Evolutionary conservation across 2,113 vertebrate species (phyloP).

Genomic region (Megaleporinus macrocephalus): DNA sequence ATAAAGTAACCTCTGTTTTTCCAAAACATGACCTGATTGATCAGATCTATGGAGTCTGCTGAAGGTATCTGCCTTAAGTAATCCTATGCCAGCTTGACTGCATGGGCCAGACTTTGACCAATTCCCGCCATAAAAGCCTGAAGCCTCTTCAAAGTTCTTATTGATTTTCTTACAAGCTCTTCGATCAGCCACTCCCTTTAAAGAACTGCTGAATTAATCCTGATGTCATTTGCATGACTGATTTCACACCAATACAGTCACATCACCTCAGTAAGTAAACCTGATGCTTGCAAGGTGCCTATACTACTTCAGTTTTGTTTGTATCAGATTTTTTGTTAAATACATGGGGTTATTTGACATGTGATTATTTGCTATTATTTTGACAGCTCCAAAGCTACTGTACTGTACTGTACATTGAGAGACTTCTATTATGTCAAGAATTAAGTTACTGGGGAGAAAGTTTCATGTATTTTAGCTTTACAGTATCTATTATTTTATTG

Average conservation of each 20-base stretch:
- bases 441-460: too few relatives aligned
- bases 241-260: not conserved
- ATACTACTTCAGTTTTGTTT: not conserved
- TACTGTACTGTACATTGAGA: too few relatives aligned
- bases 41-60: not conserved
- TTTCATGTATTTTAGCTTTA: too few relatives aligned
- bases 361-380: too few relatives aligned
- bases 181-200: not conserved
- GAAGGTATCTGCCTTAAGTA: not conserved
- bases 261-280: not conserved
- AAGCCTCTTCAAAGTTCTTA: slow-evolving; percentile 8
- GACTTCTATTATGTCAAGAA: too few relatives aligned
- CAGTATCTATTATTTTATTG: too few relatives aligned
- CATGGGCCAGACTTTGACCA: not conserved
- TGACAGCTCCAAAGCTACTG: too few relatives aligned
- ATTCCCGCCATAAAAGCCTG: not conserved
- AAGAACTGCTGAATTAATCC: slow-evolving; percentile 4
- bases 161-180: not conserved
- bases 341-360: not conserved
- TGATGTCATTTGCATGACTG: not conserved
- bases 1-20: not conserved
- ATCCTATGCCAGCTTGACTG: not conserved
- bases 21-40: not conserved
- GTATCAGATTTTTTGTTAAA: not conserved
- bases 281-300: not conserved